Conservation (phyloP, 2,113 vertebrate genomes). For the Cavia aperea region DNA sequence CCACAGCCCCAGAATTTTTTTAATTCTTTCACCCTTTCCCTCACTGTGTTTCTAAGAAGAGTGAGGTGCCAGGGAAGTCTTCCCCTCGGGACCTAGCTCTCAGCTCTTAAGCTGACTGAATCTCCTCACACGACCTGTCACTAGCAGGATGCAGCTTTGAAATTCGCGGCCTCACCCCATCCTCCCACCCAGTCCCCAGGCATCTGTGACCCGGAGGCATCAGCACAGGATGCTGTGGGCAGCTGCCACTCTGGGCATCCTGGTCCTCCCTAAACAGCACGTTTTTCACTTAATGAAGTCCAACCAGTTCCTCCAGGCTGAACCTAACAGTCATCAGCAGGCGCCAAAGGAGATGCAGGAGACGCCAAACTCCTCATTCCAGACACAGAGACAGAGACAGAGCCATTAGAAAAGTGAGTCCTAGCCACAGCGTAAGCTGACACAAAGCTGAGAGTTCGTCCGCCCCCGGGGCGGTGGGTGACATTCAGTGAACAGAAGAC, state of each 20-base stretch:
- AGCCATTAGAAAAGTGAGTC: background rate
- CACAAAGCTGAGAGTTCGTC: rapidly evolving
- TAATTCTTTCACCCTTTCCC: background rate
- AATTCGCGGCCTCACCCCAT: rapidly evolving
- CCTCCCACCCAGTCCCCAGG: background rate
- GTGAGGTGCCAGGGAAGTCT: background rate
- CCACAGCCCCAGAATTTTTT: background rate
- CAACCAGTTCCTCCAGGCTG: background rate
- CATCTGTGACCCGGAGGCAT: background rate
- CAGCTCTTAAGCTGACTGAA: background rate
- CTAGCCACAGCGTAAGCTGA: background rate
- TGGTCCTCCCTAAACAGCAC: background rate
- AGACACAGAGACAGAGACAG: background rate
- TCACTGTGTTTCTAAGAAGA: background rate
- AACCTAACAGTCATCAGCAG: background rate
- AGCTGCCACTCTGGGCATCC: background rate
- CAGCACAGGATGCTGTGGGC: background rate
- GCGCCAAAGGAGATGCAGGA: background rate
- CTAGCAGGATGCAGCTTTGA: background rate
- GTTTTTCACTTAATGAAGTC: background rate
- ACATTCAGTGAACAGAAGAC: background rate
- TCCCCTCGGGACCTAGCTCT: background rate
- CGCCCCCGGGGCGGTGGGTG: background rate
- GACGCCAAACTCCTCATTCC: background rate
- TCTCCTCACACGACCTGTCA: background rate